Evolutionary conservation across 2,888 invertebrate species (phyloP), one percentile per base, ranked within the genome.

Genomic region (Sphaerophoria rueppellii): DNA sequence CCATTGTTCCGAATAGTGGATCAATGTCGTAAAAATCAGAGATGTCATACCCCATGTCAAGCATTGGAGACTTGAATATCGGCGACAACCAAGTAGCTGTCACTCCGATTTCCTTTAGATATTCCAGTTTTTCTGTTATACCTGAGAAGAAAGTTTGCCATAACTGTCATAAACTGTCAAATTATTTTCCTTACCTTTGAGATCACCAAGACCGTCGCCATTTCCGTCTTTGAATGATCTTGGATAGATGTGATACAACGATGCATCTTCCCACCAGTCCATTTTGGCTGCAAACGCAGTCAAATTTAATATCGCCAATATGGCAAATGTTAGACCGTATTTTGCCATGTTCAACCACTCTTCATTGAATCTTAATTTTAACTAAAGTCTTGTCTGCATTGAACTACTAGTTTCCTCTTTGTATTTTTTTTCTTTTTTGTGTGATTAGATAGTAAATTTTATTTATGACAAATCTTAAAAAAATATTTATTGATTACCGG

Each of bases 171-270:
- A 24, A 24, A 24, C 24, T 24, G 24, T 24, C 24, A 24, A 1
- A 24, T 24, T 24, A 24, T 24, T 24, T 48, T 34, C 2, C 0
- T 48, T 90, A 94, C 97, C 97, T 90, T 93, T 93, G 34, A 98
- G 91, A 91, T 98, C 98, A 0, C 98, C 98, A 16, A 95, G 92
- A 16, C 98, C 98, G 90, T 97, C 95, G 0, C 94, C 95, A 90
- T 96, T 92, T 67, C 94, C 94, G 90, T 98, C 98, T 89, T 95
- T 95, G 92, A 96, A 98, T 0, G 97, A 96, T 80, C 96, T 93
- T 0, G 97, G 96, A 90, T 97, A 96, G 82, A 97, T 95, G 91
- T 98, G 97, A 91, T 98, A 98, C 37, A 97, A 93, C 0, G 95
- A 93, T 52, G 95, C 94, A 83, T 94, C 95, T 90, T 96, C 94